phyloP scores from a whole-genome alignment of 2,888 invertebrate species.

The Steromphala cineraria region DNA sequence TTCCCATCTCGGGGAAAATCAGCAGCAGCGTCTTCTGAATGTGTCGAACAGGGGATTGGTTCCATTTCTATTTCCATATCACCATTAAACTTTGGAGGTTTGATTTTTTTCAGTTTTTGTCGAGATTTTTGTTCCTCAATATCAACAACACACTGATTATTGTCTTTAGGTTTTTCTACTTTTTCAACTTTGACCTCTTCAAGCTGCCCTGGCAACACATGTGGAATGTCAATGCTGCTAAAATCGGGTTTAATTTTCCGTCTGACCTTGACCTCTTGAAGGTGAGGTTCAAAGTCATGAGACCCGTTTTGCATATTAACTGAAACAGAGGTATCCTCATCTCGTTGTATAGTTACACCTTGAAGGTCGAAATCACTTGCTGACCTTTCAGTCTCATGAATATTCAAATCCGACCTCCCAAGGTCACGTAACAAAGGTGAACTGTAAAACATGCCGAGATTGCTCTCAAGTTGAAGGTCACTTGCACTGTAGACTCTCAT shows the following conservation, averaged over 20 bases:
- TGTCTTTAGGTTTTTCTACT: not conserved
- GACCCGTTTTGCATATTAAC: constrained; percentile 10
- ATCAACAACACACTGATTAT: not conserved
- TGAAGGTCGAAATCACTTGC: constrained; percentile 55
- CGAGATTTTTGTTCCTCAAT: not conserved
- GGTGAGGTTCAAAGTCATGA: not conserved
- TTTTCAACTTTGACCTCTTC: constrained; percentile 25
- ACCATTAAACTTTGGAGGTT: constrained; percentile 5
- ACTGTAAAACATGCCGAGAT: constrained; percentile 8
- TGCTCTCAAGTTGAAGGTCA: constrained; percentile 49
- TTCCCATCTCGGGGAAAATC: not conserved
- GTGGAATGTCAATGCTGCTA: constrained; percentile 17
- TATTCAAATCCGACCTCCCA: not conserved
- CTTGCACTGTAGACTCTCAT: constrained; percentile 68
- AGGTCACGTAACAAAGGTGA: not conserved
- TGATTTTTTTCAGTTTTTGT: constrained; percentile 7
- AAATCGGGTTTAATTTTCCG: constrained; percentile 15
- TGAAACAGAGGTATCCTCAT: not conserved
- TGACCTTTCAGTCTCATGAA: constrained; percentile 37
- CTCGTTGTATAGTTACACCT: constrained; percentile 22
- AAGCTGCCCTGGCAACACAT: constrained; percentile 16
- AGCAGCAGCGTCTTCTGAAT: not conserved
- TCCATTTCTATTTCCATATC: constrained; percentile 18
- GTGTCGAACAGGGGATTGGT: not conserved
- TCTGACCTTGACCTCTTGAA: constrained; percentile 19